Evolutionary conservation across 1,140 invertebrate genomes (phyloP).

Genomic region (Trichonephila clavata): DNA sequence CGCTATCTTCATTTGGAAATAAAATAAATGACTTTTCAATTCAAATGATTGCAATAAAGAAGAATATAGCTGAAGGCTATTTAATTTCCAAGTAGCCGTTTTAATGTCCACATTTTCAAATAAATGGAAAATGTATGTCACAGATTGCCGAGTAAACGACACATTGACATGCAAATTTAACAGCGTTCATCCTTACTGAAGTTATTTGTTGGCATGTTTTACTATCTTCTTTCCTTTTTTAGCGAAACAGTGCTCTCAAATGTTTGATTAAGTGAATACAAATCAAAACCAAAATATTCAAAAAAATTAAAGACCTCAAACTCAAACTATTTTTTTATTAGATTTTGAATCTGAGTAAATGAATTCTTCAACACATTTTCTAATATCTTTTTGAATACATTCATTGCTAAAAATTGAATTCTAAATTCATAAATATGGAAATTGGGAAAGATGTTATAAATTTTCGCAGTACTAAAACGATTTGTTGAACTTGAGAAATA

Average conservation of each 20-base stretch:
- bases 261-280: background rate
- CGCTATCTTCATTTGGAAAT: too few species aligned
- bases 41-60: background rate
- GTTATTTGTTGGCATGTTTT: background rate
- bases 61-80: background rate
- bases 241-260: background rate
- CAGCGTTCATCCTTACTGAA: background rate
- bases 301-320: too few species aligned
- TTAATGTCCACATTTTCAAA: conserved; percentile 10
- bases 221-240: background rate
- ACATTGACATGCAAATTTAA: conserved; percentile 61
- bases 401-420: too few species aligned
- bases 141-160: conserved; percentile 18
- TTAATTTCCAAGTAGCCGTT: background rate
- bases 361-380: too few species aligned
- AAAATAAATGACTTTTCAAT: background rate
- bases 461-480: too few species aligned
- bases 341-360: too few species aligned
- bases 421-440: too few species aligned
- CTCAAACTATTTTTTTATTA: too few species aligned
- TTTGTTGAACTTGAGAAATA: too few species aligned
- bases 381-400: too few species aligned
- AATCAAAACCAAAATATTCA: background rate
- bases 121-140: conserved; percentile 52
- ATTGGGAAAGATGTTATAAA: too few species aligned